Percentiles rank a stretch among this genome's conserved stretches.
phyloP scores from a whole-genome alignment of 1,140 invertebrate genomes.

The Maniola jurtina region DNA sequence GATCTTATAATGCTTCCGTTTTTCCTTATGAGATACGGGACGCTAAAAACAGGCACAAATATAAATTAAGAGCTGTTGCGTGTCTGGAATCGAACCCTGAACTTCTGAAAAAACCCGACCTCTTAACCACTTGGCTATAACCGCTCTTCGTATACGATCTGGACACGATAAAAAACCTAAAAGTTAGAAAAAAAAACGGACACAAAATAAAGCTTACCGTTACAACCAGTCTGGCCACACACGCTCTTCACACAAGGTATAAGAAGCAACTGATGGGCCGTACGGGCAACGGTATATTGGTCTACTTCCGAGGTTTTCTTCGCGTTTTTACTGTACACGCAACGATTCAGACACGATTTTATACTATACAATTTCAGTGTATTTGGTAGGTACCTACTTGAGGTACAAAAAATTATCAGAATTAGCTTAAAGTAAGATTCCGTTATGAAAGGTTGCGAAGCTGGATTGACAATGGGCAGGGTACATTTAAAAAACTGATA shows the following conservation, averaged over 20 bases:
- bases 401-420: too few species aligned
- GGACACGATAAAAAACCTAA: conserved; percentile 11
- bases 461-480: too few species aligned
- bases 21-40: too few species aligned
- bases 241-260: conserved; percentile 29
- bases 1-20: too few species aligned
- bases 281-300: conserved; percentile 40
- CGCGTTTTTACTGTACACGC: conserved; percentile 10
- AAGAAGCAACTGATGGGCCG: conserved; percentile 37
- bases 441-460: too few species aligned
- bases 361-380: conserved; percentile 3
- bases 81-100: too few species aligned
- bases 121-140: not conserved
- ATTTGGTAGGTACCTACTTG: too few species aligned
- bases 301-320: conserved; percentile 39
- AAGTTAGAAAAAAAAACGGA: not conserved
- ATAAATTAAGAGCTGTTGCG: too few species aligned
- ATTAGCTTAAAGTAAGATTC: too few species aligned
- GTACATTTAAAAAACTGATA: too few species aligned
- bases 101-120: too few species aligned
- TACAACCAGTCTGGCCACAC: conserved; percentile 32
- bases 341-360: conserved; percentile 19
- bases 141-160: not conserved
- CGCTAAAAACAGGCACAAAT: not conserved
- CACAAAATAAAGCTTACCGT: conserved; percentile 28